Evolutionary conservation across 2,888 invertebrate species (phyloP).

Genomic region (Crocallis elinguaria): DNA sequence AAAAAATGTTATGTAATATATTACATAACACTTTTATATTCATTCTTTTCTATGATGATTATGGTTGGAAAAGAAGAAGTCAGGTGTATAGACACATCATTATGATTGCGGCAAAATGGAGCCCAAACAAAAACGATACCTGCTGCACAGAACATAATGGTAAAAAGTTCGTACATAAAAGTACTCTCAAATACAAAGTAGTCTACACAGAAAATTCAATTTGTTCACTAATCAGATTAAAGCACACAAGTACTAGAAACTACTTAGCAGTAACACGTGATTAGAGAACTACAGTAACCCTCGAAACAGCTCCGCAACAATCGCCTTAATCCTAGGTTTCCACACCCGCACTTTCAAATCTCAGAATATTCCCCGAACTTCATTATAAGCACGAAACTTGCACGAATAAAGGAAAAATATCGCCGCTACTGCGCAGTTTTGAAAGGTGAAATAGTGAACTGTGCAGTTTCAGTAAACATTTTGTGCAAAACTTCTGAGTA

Average conservation of each 20-base stretch:
- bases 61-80: too few species aligned
- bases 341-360: conserved; percentile 33
- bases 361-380: conserved; percentile 28
- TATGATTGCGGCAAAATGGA: too few species aligned
- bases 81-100: too few species aligned
- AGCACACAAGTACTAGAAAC: neutral
- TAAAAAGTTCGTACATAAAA: too few species aligned
- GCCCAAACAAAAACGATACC: too few species aligned
- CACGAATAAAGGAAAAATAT: conserved; percentile 37
- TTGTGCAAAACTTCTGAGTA: conserved; percentile 49
- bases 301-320: conserved; percentile 8
- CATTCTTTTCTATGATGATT: too few species aligned
- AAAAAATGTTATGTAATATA: too few species aligned
- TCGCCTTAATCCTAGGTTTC: conserved; percentile 32
- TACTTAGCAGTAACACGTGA: conserved; percentile 10
- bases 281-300: neutral
- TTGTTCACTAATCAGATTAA: neutral
- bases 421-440: conserved; percentile 24
- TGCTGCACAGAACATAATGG: too few species aligned
- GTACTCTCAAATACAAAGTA: too few species aligned
- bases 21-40: too few species aligned
- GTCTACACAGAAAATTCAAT: neutral
- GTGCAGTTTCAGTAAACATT: conserved; percentile 40
- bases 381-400: conserved; percentile 36
- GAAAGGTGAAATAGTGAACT: conserved; percentile 19